These are phyloP conservation scores for Brachypteracias leptosomus DNA, from an alignment of 2,113 vertebrate species.

Conservation along the genomic window DNA sequence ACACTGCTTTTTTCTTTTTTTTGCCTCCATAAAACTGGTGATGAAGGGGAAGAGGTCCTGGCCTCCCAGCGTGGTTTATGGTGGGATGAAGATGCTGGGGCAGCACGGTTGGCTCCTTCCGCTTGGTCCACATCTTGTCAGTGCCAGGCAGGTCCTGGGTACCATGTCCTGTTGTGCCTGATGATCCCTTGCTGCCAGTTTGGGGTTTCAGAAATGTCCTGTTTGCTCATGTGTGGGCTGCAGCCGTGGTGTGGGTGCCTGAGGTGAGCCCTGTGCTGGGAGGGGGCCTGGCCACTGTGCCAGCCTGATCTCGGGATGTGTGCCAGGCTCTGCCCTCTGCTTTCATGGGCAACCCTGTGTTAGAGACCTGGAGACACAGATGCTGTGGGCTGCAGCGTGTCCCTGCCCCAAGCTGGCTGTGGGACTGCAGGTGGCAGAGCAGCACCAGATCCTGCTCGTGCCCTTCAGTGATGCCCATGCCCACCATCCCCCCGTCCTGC, in stretches of 20 bases:
- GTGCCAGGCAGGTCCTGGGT: background rate
- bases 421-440: background rate
- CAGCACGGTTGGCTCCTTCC: background rate
- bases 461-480: background rate
- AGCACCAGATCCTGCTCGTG: accelerated
- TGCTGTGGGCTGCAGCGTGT: background rate
- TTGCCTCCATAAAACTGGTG: background rate
- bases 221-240: background rate
- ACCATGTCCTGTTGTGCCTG: background rate
- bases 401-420: background rate
- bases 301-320: no score
- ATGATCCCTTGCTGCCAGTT: background rate
- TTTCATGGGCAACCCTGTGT: background rate
- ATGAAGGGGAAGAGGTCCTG: background rate
- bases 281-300: background rate
- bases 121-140: background rate
- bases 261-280: background rate
- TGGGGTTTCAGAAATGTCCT: background rate
- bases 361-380: background rate
- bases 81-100: background rate
- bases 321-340: background rate
- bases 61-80: background rate
- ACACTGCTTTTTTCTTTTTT: background rate
- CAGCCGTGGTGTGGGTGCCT: no score
- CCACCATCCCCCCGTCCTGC: background rate